A percentile compares a stretch with the other conserved stretches of the same genome.
phyloP scores from a whole-genome alignment of 2,888 invertebrate genomes.

The Eudemis profundana region DNA sequence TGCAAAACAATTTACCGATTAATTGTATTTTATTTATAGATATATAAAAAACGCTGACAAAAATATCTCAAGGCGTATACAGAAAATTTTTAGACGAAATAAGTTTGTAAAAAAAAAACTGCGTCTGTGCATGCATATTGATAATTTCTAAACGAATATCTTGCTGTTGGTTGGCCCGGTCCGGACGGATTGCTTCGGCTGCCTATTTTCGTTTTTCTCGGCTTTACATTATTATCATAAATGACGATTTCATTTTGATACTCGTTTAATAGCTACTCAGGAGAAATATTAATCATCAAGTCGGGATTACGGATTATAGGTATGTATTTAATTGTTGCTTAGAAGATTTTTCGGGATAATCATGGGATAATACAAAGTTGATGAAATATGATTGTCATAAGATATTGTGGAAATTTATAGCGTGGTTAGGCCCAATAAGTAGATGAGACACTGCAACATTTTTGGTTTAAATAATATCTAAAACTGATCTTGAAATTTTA shows the following conservation, averaged over 20 bases:
- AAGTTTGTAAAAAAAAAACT: not conserved
- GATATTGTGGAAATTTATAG: slow-evolving; percentile 23
- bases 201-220: slow-evolving; percentile 40
- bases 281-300: slow-evolving; percentile 26
- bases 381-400: slow-evolving; percentile 13
- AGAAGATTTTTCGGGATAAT: not conserved
- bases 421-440: not conserved
- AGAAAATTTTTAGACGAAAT: slow-evolving; percentile 19
- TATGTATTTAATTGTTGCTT: slow-evolving; percentile 23
- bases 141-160: slow-evolving; percentile 24
- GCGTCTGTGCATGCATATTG: not conserved
- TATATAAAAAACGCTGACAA: not conserved
- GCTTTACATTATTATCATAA: slow-evolving; percentile 30
- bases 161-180: slow-evolving; percentile 42
- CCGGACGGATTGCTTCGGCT: slow-evolving; percentile 35
- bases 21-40: not conserved
- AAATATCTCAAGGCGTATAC: not conserved
- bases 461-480: slow-evolving; percentile 40
- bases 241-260: slow-evolving; percentile 32
- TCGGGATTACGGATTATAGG: slow-evolving; percentile 21
- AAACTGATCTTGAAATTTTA: slow-evolving; percentile 30
- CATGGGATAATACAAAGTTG: slow-evolving; percentile 23
- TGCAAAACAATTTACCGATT: not conserved
- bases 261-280: slow-evolving; percentile 6
- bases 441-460: not conserved